Percentiles rank a stretch among this genome's conserved stretches.
Evolutionary conservation across 1,140 invertebrate species (phyloP).

Genomic region (Zaprionus ornatus): DNA sequence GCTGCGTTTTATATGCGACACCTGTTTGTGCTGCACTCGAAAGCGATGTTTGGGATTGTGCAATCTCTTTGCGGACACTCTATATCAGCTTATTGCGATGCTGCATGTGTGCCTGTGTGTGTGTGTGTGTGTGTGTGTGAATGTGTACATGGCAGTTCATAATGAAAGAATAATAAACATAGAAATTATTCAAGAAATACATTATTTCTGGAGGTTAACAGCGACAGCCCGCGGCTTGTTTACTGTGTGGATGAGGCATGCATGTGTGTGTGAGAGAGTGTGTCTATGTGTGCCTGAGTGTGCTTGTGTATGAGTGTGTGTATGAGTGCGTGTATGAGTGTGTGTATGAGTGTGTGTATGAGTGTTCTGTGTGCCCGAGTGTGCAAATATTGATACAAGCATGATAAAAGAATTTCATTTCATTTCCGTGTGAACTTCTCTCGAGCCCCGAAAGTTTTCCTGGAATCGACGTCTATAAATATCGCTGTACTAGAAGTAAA

Average conservation of each 20-base stretch:
- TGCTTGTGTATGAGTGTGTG: too few species aligned
- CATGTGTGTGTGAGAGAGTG: not conserved
- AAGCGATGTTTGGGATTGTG: not conserved
- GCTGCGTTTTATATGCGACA: not conserved
- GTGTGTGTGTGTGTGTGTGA: not conserved
- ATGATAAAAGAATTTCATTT: too few species aligned
- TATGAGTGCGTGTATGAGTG: too few species aligned
- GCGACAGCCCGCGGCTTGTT: not conserved
- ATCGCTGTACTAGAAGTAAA: not conserved
- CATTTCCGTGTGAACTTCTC: too few species aligned
- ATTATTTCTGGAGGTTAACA: not conserved
- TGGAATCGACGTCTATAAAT: too few species aligned
- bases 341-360: too few species aligned
- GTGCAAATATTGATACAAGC: too few species aligned
- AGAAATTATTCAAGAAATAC: constrained; percentile 1
- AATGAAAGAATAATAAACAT: constrained; percentile 7
- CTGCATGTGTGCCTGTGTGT: not conserved
- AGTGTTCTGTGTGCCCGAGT: too few species aligned
- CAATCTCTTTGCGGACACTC: not conserved
- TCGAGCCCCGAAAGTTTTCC: too few species aligned
- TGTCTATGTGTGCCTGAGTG: too few species aligned
- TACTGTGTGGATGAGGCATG: not conserved
- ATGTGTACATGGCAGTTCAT: not conserved
- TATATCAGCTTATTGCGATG: not conserved
- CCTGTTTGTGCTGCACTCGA: not conserved